A percentile compares a stretch with the other conserved stretches of the same genome.
phyloP scores from a whole-genome alignment of 2,797 vertebrate species.

The Epinephelus malabaricus region DNA sequence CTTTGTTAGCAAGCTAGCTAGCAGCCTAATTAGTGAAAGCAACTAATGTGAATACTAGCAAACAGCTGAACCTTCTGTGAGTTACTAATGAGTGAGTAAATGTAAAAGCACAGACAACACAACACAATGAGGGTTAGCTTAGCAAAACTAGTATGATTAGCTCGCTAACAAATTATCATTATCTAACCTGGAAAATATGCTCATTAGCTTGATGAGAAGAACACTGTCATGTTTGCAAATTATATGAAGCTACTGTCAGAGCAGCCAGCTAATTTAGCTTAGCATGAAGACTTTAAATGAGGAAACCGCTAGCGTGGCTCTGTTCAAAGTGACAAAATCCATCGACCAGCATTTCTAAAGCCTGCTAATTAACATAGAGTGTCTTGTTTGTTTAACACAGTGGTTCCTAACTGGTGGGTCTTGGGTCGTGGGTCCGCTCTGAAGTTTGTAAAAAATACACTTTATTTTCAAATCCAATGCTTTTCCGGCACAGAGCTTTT shows the following conservation, averaged over 20 bases:
- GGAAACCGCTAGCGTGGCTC: not conserved
- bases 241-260: not conserved
- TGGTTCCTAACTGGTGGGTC: no score
- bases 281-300: not conserved
- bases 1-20: constrained; percentile 3
- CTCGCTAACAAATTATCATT: not conserved
- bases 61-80: not conserved
- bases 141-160: not conserved
- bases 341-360: not conserved
- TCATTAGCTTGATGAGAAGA: not conserved
- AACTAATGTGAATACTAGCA: not conserved
- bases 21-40: not conserved
- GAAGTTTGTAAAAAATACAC: no score
- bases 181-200: not conserved
- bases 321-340: not conserved
- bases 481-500: no score
- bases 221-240: not conserved
- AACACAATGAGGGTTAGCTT: not conserved
- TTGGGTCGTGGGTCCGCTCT: no score
- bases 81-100: not conserved
- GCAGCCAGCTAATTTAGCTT: not conserved
- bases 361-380: not conserved
- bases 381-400: not conserved
- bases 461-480: no score
- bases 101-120: not conserved